These are phyloP conservation scores for Turritopsis rubra DNA, from an alignment of 30 jellyfish, hydroid and myxozoan genomes.

Conservation along the genomic window DNA sequence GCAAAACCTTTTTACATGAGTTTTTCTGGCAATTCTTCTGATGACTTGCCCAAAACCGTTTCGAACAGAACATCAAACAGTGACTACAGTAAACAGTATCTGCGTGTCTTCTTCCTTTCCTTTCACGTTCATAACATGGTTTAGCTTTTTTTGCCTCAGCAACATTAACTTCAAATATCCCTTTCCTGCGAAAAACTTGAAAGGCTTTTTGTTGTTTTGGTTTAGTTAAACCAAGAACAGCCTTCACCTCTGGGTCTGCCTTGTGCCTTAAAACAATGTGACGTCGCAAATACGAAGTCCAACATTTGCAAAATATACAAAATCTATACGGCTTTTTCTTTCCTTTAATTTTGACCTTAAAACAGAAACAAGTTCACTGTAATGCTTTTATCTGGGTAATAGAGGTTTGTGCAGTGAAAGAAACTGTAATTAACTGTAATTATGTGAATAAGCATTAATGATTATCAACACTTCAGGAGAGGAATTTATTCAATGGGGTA, in stretches of 20 bases:
- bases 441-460: background rate
- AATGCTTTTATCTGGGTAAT: background rate
- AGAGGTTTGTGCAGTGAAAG: background rate
- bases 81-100: constrained; percentile 12
- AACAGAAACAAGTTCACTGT: background rate
- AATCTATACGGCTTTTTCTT: background rate
- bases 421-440: background rate
- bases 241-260: background rate
- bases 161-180: background rate
- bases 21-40: constrained; percentile 22
- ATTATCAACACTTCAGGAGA: background rate
- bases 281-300: background rate
- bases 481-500: background rate
- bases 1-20: constrained; percentile 10
- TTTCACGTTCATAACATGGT: constrained; percentile 22
- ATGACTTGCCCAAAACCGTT: constrained; percentile 5
- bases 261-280: background rate
- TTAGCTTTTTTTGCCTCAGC: constrained; percentile 19
- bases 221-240: background rate
- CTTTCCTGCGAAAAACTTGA: background rate
- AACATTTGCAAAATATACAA: background rate
- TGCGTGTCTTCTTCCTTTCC: constrained; percentile 3
- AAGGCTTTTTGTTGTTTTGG: background rate
- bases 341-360: background rate
- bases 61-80: constrained; percentile 10